phyloP scores from a whole-genome alignment of 2,888 invertebrate species.

The Cepaea hortensis region DNA sequence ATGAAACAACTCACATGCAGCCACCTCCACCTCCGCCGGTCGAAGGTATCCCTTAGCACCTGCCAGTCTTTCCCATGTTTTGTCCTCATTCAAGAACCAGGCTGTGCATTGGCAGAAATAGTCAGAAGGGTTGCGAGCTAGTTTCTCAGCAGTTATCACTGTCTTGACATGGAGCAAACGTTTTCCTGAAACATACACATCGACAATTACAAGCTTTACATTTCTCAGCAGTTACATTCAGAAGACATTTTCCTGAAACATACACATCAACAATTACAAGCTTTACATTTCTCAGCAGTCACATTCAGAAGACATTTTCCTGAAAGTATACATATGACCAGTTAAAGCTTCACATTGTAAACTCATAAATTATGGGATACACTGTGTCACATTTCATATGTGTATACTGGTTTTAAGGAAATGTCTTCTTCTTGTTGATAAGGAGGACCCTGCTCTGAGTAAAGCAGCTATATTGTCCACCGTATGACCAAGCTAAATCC shows the following conservation, averaged over 20 bases:
- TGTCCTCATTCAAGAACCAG: slow-evolving; percentile 37
- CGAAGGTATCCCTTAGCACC: slow-evolving; percentile 21
- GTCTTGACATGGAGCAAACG: slow-evolving; percentile 18
- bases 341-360: no score
- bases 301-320: slow-evolving; percentile 35
- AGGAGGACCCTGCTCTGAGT: background rate
- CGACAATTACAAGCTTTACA: background rate
- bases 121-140: slow-evolving; percentile 6
- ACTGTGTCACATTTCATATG: background rate
- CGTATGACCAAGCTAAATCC: no score
- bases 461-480: no score
- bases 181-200: slow-evolving; percentile 1
- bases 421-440: background rate
- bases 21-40: background rate
- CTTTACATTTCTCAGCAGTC: slow-evolving; percentile 1
- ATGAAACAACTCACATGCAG: slow-evolving; percentile 1
- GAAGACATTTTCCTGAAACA: slow-evolving; percentile 9
- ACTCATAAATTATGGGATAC: background rate
- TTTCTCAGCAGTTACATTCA: slow-evolving; percentile 32
- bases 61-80: slow-evolving; percentile 8
- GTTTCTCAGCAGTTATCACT: slow-evolving; percentile 27
- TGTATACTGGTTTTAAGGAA: background rate
- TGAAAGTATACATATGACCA: background rate
- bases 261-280: background rate
- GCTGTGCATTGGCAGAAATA: slow-evolving; percentile 51